Percentiles rank a stretch among this genome's conserved stretches.
Conservation (phyloP, 2,888 invertebrate species). For the Odontocerum albicorne region DNA sequence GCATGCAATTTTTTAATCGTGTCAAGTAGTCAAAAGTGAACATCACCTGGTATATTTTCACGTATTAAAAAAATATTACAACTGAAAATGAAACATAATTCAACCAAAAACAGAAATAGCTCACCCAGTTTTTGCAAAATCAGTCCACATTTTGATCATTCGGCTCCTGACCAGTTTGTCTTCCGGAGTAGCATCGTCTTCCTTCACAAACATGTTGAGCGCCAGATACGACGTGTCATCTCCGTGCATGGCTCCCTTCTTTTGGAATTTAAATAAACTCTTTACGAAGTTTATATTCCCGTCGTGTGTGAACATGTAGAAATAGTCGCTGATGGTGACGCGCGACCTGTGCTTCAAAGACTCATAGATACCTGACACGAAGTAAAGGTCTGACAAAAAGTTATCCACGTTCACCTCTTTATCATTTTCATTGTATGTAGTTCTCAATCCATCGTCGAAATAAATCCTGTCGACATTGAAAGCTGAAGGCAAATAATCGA, state of each 20-base stretch:
- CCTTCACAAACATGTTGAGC: background rate
- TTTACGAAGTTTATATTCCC: slow-evolving; percentile 38
- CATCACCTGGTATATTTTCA: no score
- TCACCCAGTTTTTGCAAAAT: slow-evolving; percentile 62
- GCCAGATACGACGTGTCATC: slow-evolving; percentile 22
- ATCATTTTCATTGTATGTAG: slow-evolving; percentile 36
- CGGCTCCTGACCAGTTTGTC: slow-evolving; percentile 49
- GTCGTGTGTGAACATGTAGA: slow-evolving; percentile 43
- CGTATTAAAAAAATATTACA: no score
- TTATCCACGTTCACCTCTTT: slow-evolving; percentile 39
- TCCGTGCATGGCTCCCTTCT: slow-evolving; percentile 18
- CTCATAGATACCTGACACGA: slow-evolving; percentile 41
- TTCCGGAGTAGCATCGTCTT: slow-evolving; percentile 37
- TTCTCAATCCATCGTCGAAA: slow-evolving; percentile 43
- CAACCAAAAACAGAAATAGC: no score
- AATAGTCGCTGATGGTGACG: slow-evolving; percentile 36
- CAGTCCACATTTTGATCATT: slow-evolving; percentile 61
- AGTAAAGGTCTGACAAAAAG: slow-evolving; percentile 44
- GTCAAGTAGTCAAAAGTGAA: no score
- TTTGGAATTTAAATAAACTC: background rate
- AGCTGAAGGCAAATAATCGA: slow-evolving; percentile 47
- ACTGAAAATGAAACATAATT: no score
- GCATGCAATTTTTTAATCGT: no score
- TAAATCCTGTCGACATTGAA: slow-evolving; percentile 49
- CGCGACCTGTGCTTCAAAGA: slow-evolving; percentile 31